Evolutionary conservation across 2,888 invertebrate species (phyloP).

Genomic region (Prosopocoilus inquinatus): DNA sequence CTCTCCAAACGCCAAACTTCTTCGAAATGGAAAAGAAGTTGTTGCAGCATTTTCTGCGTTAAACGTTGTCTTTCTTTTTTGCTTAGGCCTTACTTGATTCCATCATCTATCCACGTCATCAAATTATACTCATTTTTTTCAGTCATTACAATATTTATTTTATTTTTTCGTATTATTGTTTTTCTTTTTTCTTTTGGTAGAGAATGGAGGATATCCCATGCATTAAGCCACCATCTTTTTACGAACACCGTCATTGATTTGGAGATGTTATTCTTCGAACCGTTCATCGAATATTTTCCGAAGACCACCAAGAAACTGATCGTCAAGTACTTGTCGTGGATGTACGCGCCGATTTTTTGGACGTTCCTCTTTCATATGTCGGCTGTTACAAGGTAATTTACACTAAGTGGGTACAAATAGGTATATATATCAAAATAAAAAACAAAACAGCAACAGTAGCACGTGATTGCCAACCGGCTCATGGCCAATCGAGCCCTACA

Average conservation of each 20-base stretch:
- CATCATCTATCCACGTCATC: too few species aligned
- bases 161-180: neutral
- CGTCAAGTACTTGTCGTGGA: conserved; percentile 54
- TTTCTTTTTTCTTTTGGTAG: conserved; percentile 38
- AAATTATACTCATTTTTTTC: too few species aligned
- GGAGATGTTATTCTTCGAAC: conserved; percentile 68
- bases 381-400: conserved; percentile 21
- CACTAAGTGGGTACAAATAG: neutral
- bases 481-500: too few species aligned
- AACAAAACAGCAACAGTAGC: too few species aligned
- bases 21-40: too few species aligned
- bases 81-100: too few species aligned
- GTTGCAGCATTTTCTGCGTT: too few species aligned
- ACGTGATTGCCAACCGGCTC: too few species aligned
- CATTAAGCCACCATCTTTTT: conserved; percentile 74
- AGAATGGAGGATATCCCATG: conserved; percentile 75
- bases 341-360: conserved; percentile 51
- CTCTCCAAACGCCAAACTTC: too few species aligned
- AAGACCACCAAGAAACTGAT: conserved; percentile 55
- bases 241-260: conserved; percentile 75
- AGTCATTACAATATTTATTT: neutral
- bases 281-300: conserved; percentile 66
- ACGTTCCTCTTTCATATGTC: conserved; percentile 22
- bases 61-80: too few species aligned
- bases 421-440: too few species aligned